Evolutionary conservation across 1,140 invertebrate species (phyloP).

Genomic region (Mycetomoellerius zeteki): DNA sequence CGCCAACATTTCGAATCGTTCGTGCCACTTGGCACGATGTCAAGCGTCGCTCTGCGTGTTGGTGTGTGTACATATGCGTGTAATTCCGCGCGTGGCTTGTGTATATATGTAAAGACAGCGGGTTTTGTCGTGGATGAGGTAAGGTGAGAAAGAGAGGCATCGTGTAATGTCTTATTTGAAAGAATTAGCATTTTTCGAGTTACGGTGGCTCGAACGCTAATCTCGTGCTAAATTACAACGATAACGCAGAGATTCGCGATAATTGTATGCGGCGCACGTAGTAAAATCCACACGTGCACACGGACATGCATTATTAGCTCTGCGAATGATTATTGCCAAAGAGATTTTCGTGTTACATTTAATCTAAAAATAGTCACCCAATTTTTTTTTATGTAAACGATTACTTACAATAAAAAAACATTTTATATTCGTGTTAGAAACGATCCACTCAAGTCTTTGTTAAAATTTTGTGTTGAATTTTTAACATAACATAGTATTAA

Average conservation of each 20-base stretch:
- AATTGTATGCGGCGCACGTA: background rate
- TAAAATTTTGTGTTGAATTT: too few relatives aligned
- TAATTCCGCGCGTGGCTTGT: background rate
- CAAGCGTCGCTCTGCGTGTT: conserved; percentile 56
- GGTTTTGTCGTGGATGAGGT: background rate
- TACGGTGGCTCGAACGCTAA: conserved; percentile 11
- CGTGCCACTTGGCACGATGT: conserved; percentile 77
- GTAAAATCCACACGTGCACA: background rate
- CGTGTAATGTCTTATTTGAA: conserved; percentile 48
- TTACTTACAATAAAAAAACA: too few relatives aligned
- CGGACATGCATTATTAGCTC: background rate
- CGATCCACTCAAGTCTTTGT: too few relatives aligned
- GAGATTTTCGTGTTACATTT: background rate
- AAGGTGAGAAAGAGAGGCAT: background rate
- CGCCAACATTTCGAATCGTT: conserved; percentile 64
- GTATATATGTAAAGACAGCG: background rate
- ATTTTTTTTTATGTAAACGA: too few relatives aligned
- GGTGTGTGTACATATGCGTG: background rate
- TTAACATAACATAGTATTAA: too few relatives aligned
- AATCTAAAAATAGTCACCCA: too few relatives aligned
- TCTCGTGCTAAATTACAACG: conserved; percentile 20
- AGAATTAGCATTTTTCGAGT: conserved; percentile 49
- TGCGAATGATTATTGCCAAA: background rate
- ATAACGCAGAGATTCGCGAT: conserved; percentile 16
- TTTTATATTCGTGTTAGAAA: too few relatives aligned